Conservation (phyloP, 2,797 vertebrate species). For the Sciaenops ocellatus region DNA sequence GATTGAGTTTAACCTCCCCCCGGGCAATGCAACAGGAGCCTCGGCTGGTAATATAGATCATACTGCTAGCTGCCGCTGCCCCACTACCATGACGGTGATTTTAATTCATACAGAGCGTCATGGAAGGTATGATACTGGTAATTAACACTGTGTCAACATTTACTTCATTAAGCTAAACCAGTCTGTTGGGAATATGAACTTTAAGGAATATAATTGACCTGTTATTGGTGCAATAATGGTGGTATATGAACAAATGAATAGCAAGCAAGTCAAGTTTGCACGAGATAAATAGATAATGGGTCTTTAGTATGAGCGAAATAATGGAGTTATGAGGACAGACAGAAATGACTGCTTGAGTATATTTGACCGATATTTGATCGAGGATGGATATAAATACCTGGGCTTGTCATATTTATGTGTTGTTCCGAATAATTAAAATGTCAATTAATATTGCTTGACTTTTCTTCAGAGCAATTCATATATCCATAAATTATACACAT, state of each 20-base stretch:
- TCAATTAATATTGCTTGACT: neutral
- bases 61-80: conserved; percentile 30
- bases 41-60: conserved; percentile 48
- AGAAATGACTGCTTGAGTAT: neutral
- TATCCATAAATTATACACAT: neutral
- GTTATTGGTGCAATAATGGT: neutral
- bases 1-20: conserved; percentile 44
- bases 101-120: conserved; percentile 35
- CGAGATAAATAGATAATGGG: neutral
- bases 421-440: neutral
- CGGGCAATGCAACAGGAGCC: conserved; percentile 49
- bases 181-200: conserved; percentile 10
- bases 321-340: neutral
- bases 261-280: neutral
- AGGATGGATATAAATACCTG: neutral
- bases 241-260: neutral
- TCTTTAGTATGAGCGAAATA: neutral
- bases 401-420: neutral
- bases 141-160: conserved; percentile 58
- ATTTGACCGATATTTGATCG: neutral
- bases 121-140: conserved; percentile 35
- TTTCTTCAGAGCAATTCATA: neutral
- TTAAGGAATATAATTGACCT: conserved; percentile 4
- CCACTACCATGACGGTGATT: conserved; percentile 27
- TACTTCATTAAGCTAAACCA: conserved; percentile 37